phyloP scores from a whole-genome alignment of 1,140 invertebrate species.

The Lepidotrigona ventralis region DNA sequence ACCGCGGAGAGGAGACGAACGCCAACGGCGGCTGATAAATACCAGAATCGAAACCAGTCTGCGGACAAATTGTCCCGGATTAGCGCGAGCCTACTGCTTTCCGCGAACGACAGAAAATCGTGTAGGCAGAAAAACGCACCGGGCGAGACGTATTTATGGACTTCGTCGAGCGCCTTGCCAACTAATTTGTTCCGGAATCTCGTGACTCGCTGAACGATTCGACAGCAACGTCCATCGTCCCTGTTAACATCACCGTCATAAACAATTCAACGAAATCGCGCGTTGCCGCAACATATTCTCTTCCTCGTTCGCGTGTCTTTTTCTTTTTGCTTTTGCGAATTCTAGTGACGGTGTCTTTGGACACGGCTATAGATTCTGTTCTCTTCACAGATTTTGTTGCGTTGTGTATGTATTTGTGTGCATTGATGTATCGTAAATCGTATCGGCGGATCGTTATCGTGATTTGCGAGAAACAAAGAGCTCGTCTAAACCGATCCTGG shows the following conservation, averaged over 20 bases:
- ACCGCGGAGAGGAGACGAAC: slow-evolving; percentile 29
- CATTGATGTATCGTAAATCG: slow-evolving; percentile 20
- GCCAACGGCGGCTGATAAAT: slow-evolving; percentile 41
- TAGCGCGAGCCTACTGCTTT: slow-evolving; percentile 18
- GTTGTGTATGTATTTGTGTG: neutral
- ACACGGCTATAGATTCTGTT: too few relatives aligned
- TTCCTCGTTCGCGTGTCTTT: neutral
- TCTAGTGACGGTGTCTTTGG: too few relatives aligned
- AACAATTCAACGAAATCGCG: neutral
- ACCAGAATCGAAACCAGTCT: slow-evolving; percentile 63
- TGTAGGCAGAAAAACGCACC: slow-evolving; percentile 14
- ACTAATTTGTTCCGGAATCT: slow-evolving; percentile 35
- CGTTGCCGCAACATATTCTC: too few relatives aligned
- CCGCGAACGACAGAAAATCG: slow-evolving; percentile 40
- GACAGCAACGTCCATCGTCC: neutral
- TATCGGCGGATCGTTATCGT: slow-evolving; percentile 49
- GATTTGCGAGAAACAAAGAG: slow-evolving; percentile 54
- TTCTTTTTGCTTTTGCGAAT: neutral
- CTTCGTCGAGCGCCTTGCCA: slow-evolving; percentile 23
- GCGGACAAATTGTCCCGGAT: slow-evolving; percentile 62
- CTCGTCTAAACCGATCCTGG: slow-evolving; percentile 31
- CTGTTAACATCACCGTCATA: neutral
- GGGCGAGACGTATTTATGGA: slow-evolving; percentile 25
- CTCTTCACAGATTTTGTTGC: too few relatives aligned
- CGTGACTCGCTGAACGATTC: neutral